Percentiles rank a stretch among this genome's conserved stretches.
Evolutionary conservation across 2,797 vertebrate genomes (phyloP).

Genomic region (Antennarius maculatus): DNA sequence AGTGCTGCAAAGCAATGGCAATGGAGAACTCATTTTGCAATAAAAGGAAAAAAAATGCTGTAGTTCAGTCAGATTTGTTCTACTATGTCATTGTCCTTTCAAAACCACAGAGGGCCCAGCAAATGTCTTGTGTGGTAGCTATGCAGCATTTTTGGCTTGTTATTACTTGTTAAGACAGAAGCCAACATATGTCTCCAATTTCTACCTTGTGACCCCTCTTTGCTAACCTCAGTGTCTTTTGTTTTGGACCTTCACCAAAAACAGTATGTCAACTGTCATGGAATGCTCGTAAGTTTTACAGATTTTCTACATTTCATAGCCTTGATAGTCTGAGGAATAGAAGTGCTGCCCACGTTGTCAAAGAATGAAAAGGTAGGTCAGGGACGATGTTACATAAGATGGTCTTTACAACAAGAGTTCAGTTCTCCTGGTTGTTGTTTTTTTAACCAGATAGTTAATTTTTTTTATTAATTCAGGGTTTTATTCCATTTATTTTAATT

Average conservation of each 20-base stretch:
- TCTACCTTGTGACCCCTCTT: not conserved
- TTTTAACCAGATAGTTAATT: no score
- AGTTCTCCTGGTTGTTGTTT: no score
- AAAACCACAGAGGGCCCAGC: not conserved
- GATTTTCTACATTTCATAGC: no score
- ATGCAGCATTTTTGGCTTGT: not conserved
- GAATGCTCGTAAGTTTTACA: no score
- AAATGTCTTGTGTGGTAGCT: not conserved
- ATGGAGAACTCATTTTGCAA: not conserved
- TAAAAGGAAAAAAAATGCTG: not conserved
- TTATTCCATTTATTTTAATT: no score
- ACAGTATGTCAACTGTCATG: conserved; percentile 17
- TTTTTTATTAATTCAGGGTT: no score
- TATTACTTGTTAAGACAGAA: not conserved
- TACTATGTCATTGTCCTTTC: not conserved
- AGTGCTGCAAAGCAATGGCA: not conserved
- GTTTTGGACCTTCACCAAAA: conserved; percentile 10
- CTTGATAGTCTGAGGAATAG: no score
- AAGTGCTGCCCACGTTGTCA: no score
- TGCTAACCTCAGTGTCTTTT: not conserved
- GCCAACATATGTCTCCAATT: conserved; percentile 10
- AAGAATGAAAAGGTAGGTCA: no score
- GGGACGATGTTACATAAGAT: no score
- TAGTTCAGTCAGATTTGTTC: not conserved
- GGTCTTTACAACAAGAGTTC: no score